Evolutionary conservation across 1,140 invertebrate genomes (phyloP).

Genomic region (Sminthurides bifidus): DNA sequence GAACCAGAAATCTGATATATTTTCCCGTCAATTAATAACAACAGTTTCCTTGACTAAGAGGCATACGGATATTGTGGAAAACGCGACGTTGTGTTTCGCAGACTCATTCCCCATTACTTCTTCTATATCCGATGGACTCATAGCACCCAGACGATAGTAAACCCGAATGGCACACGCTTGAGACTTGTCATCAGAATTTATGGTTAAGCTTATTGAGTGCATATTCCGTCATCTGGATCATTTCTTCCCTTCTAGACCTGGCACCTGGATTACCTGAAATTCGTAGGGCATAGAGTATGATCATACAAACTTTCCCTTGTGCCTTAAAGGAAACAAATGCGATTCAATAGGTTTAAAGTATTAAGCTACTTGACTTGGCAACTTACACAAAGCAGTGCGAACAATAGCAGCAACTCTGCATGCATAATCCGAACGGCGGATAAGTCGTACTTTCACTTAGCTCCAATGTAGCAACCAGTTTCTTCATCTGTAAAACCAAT

Average conservation of each 20-base stretch:
- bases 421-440: slow-evolving; percentile 73
- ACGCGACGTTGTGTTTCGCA: slow-evolving; percentile 31
- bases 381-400: slow-evolving; percentile 58
- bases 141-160: slow-evolving; percentile 55
- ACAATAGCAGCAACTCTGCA: slow-evolving; percentile 72
- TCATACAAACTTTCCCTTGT: background rate
- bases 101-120: slow-evolving; percentile 44
- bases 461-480: slow-evolving; percentile 59
- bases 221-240: slow-evolving; percentile 58
- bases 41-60: slow-evolving; percentile 63
- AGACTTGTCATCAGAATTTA: slow-evolving; percentile 39
- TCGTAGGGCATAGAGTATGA: background rate
- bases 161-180: slow-evolving; percentile 55
- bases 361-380: background rate
- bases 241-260: slow-evolving; percentile 45
- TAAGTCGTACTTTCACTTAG: slow-evolving; percentile 49
- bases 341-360: background rate
- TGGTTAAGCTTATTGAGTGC: slow-evolving; percentile 57
- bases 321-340: no score
- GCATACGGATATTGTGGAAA: slow-evolving; percentile 59
- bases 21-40: slow-evolving; percentile 62
- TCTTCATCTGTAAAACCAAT: slow-evolving; percentile 82
- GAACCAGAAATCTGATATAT: no score
- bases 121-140: slow-evolving; percentile 43
- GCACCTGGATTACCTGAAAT: slow-evolving; percentile 10